Base-by-base conservation (phyloP, 2,888 invertebrate genomes). In the Drosophila prostipennis region DNA sequence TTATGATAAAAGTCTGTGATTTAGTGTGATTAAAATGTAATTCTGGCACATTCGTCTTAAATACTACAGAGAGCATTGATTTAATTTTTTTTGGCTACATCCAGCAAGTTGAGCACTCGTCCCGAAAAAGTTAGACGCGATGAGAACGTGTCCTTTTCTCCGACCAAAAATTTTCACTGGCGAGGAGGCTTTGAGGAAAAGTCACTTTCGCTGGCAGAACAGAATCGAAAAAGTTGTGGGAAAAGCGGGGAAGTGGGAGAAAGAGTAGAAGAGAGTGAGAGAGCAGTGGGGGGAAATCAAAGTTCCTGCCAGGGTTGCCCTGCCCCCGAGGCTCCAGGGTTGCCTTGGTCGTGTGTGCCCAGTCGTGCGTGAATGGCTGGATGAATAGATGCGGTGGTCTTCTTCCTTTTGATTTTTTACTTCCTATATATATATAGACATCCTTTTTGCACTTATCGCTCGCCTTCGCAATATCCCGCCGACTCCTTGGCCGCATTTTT, bases 291-390 rank as follows among this genome's bases (percentile, higher is more conserved):
- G 48, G n/a, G 42, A 80, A 81, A 81, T 79, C 77, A 77, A 79
- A 79, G 74, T 81, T 79, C 45, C 37, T 11, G 32, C 11, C 43
- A 26, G 51, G 23, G 32, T 52, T 45, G 45, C 49, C 51, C 36
- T 46, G 29, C 16, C 39, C 63, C 16, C 46, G 10, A 6, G 29
- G 10, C 3, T 14, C 8, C 43, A 19, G 55, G 52, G 43, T 39
- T 40, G 64, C 74, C 79, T 60, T 77, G 79, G 64, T 77, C 79
- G 63, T 79, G 79, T 78, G 74, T 79, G 77, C 26, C 23, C 51
- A 72, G 56, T 73, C 75, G 77, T 79, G 79, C 67, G 70, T 63
- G 54, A 39, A 10, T 23, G 32, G 32, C 39, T 45, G 45, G 74
- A 54, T 65, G 58, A 70, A 34, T 43, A 42, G 16, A 42, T 57